Percentiles rank a stretch among this genome's conserved stretches.
phyloP scores from a whole-genome alignment of 2,888 invertebrate genomes.

The Chrysolina haemoptera region DNA sequence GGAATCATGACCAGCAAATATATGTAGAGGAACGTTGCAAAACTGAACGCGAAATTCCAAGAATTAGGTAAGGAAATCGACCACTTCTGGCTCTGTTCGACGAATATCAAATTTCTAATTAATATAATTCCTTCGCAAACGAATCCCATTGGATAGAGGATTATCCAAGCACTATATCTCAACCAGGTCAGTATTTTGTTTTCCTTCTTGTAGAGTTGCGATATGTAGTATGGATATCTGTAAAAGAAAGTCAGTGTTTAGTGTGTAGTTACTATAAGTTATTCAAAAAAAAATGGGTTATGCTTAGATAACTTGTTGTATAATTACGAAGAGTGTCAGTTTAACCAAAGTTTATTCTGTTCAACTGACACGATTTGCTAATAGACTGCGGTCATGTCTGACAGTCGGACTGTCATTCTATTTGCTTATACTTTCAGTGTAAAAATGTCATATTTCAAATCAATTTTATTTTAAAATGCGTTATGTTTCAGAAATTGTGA shows the following conservation, averaged over 20 bases:
- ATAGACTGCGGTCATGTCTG: no score
- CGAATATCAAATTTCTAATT: conserved; percentile 88
- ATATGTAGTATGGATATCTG: conserved; percentile 95
- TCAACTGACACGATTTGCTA: no score
- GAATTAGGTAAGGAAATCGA: conserved; percentile 85
- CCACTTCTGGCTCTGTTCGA: conserved; percentile 87
- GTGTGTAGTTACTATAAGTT: no score
- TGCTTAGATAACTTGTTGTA: no score
- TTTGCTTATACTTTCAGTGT: no score
- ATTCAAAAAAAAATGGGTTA: no score
- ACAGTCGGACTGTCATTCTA: no score
- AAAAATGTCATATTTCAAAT: no score
- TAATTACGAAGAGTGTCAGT: no score
- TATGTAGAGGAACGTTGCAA: conserved; percentile 83
- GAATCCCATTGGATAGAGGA: conserved; percentile 92
- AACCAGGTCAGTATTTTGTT: conserved; percentile 89
- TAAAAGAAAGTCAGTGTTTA: conserved; percentile 52
- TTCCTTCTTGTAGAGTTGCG: conserved; percentile 83
- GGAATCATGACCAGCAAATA: conserved; percentile 87
- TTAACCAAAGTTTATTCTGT: no score
- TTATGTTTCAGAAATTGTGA: no score
- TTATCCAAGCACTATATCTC: conserved; percentile 94
- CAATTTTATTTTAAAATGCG: no score
- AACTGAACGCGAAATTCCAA: conserved; percentile 90
- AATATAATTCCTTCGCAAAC: conserved; percentile 88